A percentile compares a stretch with the other conserved stretches of the same genome.
These are phyloP conservation scores for Sycophila sp. DNA, from an alignment of 1,140 invertebrate genomes.

Conservation along the genomic window DNA sequence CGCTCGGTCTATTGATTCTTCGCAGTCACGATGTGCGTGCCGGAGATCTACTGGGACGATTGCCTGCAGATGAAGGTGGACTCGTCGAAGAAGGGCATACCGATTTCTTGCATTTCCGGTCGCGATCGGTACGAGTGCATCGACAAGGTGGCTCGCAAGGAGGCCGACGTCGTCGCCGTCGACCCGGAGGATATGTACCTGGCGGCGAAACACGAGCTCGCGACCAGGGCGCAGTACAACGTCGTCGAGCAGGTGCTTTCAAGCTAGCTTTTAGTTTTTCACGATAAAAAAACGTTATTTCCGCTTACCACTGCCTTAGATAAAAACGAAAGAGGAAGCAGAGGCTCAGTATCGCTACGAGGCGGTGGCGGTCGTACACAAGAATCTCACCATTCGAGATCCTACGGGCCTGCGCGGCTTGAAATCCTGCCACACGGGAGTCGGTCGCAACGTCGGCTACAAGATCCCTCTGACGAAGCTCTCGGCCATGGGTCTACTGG, in stretches of 20 bases:
- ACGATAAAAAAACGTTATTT: neutral
- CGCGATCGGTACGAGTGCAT: constrained; percentile 81
- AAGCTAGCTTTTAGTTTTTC: too few relatives aligned
- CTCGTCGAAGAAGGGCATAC: constrained; percentile 70
- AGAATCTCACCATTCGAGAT: constrained; percentile 72
- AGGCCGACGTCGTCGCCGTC: constrained; percentile 82
- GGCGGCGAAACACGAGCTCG: constrained; percentile 74
- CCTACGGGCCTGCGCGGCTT: constrained; percentile 75
- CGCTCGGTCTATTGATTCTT: too few relatives aligned
- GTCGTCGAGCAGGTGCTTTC: constrained; percentile 74
- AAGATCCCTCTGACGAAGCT: constrained; percentile 80
- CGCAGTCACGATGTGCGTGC: constrained; percentile 78
- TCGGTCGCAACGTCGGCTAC: constrained; percentile 82
- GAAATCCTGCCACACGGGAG: constrained; percentile 83
- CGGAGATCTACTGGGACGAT: constrained; percentile 69
- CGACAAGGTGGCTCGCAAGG: constrained; percentile 74
- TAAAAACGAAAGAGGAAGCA: constrained; percentile 55
- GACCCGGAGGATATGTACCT: constrained; percentile 89
- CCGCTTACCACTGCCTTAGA: constrained; percentile 35
- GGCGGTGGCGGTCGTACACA: constrained; percentile 80
- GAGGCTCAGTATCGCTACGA: constrained; percentile 79
- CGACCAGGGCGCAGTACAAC: constrained; percentile 74
- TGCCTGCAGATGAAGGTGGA: constrained; percentile 75
- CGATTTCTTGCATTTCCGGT: constrained; percentile 73
- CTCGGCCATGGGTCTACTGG: constrained; percentile 74